Conservation (phyloP, 2,888 invertebrate genomes). For the Tinea trinotella region DNA sequence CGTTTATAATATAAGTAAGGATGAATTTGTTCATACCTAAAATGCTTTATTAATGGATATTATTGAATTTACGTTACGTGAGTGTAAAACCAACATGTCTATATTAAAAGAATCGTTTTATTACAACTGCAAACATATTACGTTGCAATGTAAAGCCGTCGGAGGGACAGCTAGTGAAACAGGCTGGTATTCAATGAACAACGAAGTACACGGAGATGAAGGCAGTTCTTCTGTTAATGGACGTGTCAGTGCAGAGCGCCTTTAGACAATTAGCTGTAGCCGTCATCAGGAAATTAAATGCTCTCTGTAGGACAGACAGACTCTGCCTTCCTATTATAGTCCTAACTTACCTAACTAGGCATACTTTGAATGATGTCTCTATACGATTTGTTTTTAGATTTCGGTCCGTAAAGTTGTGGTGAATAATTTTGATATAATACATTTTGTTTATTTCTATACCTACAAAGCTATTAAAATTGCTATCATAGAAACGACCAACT, state of each 20-base stretch:
- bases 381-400: too few relatives aligned
- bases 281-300: constrained; percentile 64
- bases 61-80: too few relatives aligned
- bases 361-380: background rate
- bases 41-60: too few relatives aligned
- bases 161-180: background rate
- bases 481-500: too few relatives aligned
- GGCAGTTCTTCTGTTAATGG: constrained; percentile 16
- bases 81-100: too few relatives aligned
- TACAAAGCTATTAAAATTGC: too few relatives aligned
- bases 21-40: too few relatives aligned
- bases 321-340: background rate
- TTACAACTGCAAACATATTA: background rate
- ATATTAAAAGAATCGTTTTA: too few relatives aligned
- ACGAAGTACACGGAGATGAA: constrained; percentile 2
- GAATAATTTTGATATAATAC: too few relatives aligned
- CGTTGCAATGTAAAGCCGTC: background rate
- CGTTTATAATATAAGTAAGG: too few relatives aligned
- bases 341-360: background rate
- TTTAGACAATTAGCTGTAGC: constrained; percentile 42
- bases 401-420: too few relatives aligned
- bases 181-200: constrained; percentile 9
- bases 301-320: constrained; percentile 2
- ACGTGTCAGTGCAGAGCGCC: constrained; percentile 22
- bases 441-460: too few relatives aligned